Evolutionary conservation across 2,797 vertebrate species (phyloP), one percentile per base, ranked within the genome.

Genomic region (Otolemur crassicaudatus): DNA sequence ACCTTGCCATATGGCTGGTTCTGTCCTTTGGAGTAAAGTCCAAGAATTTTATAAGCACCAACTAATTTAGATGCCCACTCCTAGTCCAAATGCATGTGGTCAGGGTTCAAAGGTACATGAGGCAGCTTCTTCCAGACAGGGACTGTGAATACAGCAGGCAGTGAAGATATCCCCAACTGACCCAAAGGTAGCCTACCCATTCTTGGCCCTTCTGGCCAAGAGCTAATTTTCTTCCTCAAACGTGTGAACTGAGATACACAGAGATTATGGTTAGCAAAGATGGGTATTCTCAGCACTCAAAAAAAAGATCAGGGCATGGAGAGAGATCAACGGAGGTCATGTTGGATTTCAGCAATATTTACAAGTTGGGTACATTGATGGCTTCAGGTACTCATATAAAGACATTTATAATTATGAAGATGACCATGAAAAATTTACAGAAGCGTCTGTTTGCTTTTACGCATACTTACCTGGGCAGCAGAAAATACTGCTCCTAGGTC

Each of bases 371-470:
- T 27, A 31, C 17, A 70, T 29, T 77, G 22, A n/a, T 29, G 61
- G 65, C 22, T 56, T 31, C 65, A 25, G 20, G 12, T 73, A 80
- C n/a, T 31, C 17, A 12, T 29, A 49, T 10, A 53, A 86, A 37
- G 75, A 58, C 23, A 40, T 46, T 75, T 76, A 5, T 72, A 49
- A 86, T 46, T 29, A 61, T n/a, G 53, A 72, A 94, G 81, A 67
- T 49, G 90, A 63, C 80, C 77, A 53, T 17, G 46, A 85, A 76
- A 25, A 37, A 49, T 43, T 1, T 29, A 58, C 23, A 29, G 31
- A 89, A 40, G 31, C 17, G 56, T 94, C 56, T 27, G 65, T 67
- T 84, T 56, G 58, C 31, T 82, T 76, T 83, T 86, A 34, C 49
- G 3, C 49, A 53, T 53, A 53, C 56, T 84, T 58, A 79, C 85